Conservation (phyloP, 2,797 vertebrate species). For the Xenops minutus region DNA sequence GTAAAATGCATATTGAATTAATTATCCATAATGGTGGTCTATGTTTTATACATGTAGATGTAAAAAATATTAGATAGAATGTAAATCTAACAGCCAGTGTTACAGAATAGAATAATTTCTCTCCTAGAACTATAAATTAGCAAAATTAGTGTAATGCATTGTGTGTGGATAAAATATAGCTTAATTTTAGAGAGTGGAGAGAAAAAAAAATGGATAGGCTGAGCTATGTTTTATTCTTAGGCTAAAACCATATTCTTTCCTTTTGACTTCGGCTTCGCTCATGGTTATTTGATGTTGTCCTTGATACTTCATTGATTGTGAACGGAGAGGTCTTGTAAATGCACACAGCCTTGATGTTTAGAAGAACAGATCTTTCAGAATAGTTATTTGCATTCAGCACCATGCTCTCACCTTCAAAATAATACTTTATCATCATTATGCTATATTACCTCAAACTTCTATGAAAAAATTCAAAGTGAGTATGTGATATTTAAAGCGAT, state of each 20-base stretch:
- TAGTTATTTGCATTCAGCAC: background rate
- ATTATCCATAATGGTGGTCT: background rate
- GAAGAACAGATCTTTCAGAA: background rate
- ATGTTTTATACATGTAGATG: background rate
- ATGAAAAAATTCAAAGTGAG: background rate
- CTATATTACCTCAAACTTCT: background rate
- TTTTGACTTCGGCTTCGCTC: background rate
- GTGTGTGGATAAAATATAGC: background rate
- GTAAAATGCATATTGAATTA: slow-evolving; percentile 6
- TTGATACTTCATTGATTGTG: background rate
- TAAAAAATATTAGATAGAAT: background rate
- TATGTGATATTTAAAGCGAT: background rate
- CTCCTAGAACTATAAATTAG: background rate
- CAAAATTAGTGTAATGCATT: background rate
- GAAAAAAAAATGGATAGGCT: background rate
- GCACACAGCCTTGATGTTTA: background rate
- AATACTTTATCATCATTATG: background rate
- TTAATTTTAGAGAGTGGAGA: background rate
- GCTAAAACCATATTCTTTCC: background rate
- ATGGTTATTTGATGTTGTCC: background rate
- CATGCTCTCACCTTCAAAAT: background rate
- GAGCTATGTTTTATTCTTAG: background rate
- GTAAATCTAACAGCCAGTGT: background rate
- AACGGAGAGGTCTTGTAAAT: background rate
- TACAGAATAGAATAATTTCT: background rate